Evolutionary conservation across 2,797 vertebrate species (phyloP).

Genomic region (Sebastes dallii): DNA sequence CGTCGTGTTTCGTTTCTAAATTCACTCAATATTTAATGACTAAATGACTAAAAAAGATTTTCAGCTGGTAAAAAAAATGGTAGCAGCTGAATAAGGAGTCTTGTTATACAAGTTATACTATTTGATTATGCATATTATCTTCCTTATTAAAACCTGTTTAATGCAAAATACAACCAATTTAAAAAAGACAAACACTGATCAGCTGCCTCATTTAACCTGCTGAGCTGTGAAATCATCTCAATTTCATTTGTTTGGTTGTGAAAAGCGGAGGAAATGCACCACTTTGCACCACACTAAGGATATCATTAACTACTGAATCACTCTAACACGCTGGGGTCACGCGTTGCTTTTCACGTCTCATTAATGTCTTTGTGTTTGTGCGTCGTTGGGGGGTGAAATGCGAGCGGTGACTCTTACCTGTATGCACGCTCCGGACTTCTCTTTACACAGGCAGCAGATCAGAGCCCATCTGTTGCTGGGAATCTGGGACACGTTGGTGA

Average conservation of each 20-base stretch:
- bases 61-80: not conserved
- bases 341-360: not conserved
- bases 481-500: conserved; percentile 97
- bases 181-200: not conserved
- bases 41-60: not conserved
- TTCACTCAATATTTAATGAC: not conserved
- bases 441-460: conserved; percentile 95
- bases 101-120: not conserved
- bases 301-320: not conserved
- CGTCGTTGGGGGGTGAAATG: not conserved
- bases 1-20: not conserved
- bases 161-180: not conserved
- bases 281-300: not conserved
- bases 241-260: not conserved
- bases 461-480: conserved; percentile 97
- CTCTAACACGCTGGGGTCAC: fast-evolving
- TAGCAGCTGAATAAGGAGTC: not conserved
- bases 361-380: not conserved
- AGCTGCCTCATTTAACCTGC: not conserved
- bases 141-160: not conserved
- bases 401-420: conserved; percentile 78
- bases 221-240: not conserved
- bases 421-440: conserved; percentile 95
- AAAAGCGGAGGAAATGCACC: not conserved
- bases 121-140: not conserved